Conservation (phyloP, 1,140 invertebrate genomes). For the Heliothis subflexa region DNA sequence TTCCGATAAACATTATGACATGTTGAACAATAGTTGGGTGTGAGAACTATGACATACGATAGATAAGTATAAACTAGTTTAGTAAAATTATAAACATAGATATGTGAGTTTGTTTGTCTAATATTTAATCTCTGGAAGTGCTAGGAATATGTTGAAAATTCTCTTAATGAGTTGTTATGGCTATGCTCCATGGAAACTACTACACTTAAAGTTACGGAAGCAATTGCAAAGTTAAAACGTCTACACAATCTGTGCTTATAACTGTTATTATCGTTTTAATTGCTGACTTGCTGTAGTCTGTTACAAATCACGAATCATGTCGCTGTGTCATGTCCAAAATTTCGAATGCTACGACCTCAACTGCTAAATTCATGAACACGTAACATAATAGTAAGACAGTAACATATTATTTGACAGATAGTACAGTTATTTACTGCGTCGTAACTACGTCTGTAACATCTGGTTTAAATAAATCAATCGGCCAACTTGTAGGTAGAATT, state of each 20-base stretch:
- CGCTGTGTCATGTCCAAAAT: background rate
- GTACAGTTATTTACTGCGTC: conserved; percentile 18
- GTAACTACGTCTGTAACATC: conserved; percentile 38
- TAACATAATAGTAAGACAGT: conserved; percentile 23
- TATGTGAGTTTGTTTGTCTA: no score
- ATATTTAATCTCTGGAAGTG: no score
- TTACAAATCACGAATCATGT: background rate
- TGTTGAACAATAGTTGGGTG: conserved; percentile 10
- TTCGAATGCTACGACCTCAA: background rate
- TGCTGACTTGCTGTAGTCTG: background rate
- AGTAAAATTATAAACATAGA: no score
- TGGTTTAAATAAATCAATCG: conserved; percentile 47
- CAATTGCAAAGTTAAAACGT: background rate
- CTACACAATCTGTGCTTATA: background rate
- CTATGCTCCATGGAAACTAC: no score
- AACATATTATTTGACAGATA: conserved; percentile 33
- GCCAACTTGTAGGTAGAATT: conserved; percentile 20
- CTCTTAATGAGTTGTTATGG: no score
- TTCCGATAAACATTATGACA: conserved; percentile 25
- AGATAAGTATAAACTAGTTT: background rate
- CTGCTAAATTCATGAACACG: conserved; percentile 2
- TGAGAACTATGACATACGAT: background rate
- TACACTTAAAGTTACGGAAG: no score
- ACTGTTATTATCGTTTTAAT: background rate
- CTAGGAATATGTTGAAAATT: no score